A percentile compares a stretch with the other conserved stretches of the same genome.
phyloP scores from a whole-genome alignment of 2,797 vertebrate species.

The Aselliscus stoliczkanus region DNA sequence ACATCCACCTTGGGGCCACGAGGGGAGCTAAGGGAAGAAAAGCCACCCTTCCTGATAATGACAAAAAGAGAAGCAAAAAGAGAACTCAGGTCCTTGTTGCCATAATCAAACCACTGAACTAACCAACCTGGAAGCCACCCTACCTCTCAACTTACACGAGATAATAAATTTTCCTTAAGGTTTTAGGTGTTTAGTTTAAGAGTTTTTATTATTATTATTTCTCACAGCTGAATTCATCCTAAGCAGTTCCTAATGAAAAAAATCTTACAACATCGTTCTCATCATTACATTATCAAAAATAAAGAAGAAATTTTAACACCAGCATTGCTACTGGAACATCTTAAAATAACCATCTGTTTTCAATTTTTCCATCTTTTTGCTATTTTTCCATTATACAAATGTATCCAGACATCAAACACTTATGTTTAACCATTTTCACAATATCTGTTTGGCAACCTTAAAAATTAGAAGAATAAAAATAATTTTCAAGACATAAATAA shows the following conservation, averaged over 20 bases:
- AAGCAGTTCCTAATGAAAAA: neutral
- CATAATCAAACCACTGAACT: neutral
- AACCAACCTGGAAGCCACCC: neutral
- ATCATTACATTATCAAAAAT: neutral
- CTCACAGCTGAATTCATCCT: neutral
- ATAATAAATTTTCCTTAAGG: neutral
- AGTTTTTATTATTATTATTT: neutral
- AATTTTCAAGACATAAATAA: neutral
- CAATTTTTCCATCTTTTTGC: slow-evolving; percentile 19
- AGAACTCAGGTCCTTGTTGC: neutral
- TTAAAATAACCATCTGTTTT: slow-evolving; percentile 19
- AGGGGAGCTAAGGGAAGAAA: neutral
- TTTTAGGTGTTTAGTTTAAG: neutral
- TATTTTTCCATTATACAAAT: slow-evolving; percentile 22
- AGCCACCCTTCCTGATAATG: neutral
- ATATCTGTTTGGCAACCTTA: neutral
- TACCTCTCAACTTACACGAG: neutral
- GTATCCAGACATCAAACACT: slow-evolving; percentile 37
- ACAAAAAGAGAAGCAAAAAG: neutral
- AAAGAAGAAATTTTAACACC: neutral
- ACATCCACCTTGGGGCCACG: neutral
- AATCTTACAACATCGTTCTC: neutral
- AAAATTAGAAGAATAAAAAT: neutral
- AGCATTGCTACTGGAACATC: neutral
- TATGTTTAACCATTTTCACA: neutral